Evolutionary conservation across 2,113 vertebrate genomes (phyloP).

Genomic region (human (Homo sapiens)): GRCh38 chr7:86188501-86189000

Average conservation of each 20-base stretch:
- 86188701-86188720: neutral
- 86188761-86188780: neutral
- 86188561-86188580: neutral
- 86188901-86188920: neutral
- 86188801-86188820: neutral
- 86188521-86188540: neutral
- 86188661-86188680: neutral
- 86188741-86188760: neutral
- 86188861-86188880: neutral
- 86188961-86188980: neutral
- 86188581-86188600: neutral
- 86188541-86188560: neutral
- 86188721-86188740: neutral
- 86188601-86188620: neutral
- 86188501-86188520: neutral
- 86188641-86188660: neutral
- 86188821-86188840: neutral
- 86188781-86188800: neutral
- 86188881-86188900: neutral
- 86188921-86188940: neutral
- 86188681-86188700: neutral
- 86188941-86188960: neutral
- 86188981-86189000: neutral
- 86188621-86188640: neutral
- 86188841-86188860: neutral